A percentile compares a stretch with the other conserved stretches of the same genome.
phyloP scores from a whole-genome alignment of 2,797 vertebrate genomes.

The Muscicapa comitata region DNA sequence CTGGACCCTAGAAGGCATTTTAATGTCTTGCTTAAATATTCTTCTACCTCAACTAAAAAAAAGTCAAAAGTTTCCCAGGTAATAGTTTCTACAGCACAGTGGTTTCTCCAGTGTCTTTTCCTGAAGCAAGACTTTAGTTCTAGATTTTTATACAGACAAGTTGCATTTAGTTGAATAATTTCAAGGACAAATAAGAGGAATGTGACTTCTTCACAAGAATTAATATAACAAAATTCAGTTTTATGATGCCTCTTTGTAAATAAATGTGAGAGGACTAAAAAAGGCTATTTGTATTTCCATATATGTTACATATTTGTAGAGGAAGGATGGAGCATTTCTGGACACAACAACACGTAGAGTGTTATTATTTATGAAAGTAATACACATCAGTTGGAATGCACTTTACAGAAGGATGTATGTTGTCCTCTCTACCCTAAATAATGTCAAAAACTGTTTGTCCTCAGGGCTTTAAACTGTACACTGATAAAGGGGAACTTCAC shows the following conservation, averaged over 20 bases:
- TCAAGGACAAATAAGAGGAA: neutral
- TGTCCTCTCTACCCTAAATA: neutral
- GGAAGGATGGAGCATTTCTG: neutral
- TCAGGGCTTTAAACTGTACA: neutral
- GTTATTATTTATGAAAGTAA: neutral
- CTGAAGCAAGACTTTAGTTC: neutral
- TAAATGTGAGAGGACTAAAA: neutral
- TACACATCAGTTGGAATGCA: neutral
- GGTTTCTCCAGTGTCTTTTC: neutral
- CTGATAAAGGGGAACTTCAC: neutral
- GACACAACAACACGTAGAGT: accelerated
- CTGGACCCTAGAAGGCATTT: neutral
- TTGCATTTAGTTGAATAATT: neutral
- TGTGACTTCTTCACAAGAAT: neutral
- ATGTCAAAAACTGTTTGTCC: neutral
- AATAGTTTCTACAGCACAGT: neutral
- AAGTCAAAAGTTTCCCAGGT: neutral
- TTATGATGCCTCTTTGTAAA: neutral
- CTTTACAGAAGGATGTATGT: neutral
- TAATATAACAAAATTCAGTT: neutral
- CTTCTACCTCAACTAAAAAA: neutral
- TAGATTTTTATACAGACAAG: neutral
- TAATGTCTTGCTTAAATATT: neutral
- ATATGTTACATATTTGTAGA: neutral
- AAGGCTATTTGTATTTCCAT: neutral